Base-by-base conservation (phyloP, 2,888 invertebrate species). In the Ennomos fuscantarius region DNA sequence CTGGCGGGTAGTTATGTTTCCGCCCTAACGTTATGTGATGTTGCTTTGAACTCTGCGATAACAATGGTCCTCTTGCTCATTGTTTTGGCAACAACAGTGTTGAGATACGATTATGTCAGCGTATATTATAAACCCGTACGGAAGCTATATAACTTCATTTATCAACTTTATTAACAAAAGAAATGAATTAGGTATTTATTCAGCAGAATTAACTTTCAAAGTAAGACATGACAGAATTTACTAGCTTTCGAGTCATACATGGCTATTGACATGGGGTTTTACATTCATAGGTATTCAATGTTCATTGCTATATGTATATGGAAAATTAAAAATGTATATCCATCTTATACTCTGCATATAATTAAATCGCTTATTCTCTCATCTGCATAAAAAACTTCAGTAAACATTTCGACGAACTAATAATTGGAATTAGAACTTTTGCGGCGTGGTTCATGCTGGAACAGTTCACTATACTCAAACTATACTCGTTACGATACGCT, bases 1-100 rank as follows among this genome's bases (percentile, higher is more conserved):
- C 52, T 52, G 52, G 60, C 37, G 55, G 54, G 60, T 57, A 44
- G 46, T 49, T 42, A 47, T 41, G 34, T 41, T 36, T 45, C 55
- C 42, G 47, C 37, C 42, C 36, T 39, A 44, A 35, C 8, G 36
- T 36, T 32, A 24, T 41, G 35, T 42, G 33, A 46, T 41, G 46
- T 41, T 41, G 24, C 45, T 55, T 55, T 50, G 45, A 56, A 46
- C 44, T 47, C 55, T 11, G 13, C 54, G 54, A 43, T 9, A 39
- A 33, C 33, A 40, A 24, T 42, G 46, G 49, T 34, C 11, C 49
- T 12, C 55, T 46, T 50, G 50, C 50, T 55, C 45, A 45, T 49
- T 54, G 41, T 36, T 48, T 41, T 35, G 15, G 36, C 34, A 50
- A 55, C 40, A 44, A 32, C 24, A 24, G 46, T 32, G 40, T 32